phyloP scores from a whole-genome alignment of 1,140 invertebrate species.

The Microplitis demolitor region DNA sequence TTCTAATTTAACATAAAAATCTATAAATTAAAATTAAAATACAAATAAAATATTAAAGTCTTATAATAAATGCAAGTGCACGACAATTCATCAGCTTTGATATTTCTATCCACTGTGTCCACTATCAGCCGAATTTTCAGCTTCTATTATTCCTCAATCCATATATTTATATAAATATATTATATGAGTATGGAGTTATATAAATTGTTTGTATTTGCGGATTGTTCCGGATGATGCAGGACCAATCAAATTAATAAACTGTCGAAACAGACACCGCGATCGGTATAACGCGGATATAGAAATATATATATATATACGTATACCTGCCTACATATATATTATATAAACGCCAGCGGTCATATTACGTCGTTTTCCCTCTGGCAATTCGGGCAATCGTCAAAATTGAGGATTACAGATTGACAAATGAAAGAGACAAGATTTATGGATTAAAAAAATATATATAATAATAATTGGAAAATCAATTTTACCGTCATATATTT shows the following conservation, averaged over 20 bases:
- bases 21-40: too few relatives aligned
- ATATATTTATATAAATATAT: not conserved
- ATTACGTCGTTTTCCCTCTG: constrained; percentile 51
- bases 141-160: not conserved
- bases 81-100: too few relatives aligned
- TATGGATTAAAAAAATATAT: not conserved
- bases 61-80: too few relatives aligned
- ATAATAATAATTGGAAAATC: not conserved
- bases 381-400: constrained; percentile 58
- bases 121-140: too few relatives aligned
- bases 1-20: too few relatives aligned
- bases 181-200: not conserved
- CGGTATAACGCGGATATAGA: constrained; percentile 12
- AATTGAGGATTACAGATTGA: constrained; percentile 61
- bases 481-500: not conserved
- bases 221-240: constrained; percentile 23
- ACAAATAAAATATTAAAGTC: too few relatives aligned
- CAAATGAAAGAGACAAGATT: constrained; percentile 1
- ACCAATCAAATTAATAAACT: constrained; percentile 62
- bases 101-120: too few relatives aligned
- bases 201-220: not conserved
- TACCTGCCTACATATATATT: not conserved
- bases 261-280: constrained; percentile 50
- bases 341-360: constrained; percentile 39
- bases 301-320: not conserved